phyloP scores from a whole-genome alignment of 1,140 invertebrate species.

The Leptonema lineaticorne region DNA sequence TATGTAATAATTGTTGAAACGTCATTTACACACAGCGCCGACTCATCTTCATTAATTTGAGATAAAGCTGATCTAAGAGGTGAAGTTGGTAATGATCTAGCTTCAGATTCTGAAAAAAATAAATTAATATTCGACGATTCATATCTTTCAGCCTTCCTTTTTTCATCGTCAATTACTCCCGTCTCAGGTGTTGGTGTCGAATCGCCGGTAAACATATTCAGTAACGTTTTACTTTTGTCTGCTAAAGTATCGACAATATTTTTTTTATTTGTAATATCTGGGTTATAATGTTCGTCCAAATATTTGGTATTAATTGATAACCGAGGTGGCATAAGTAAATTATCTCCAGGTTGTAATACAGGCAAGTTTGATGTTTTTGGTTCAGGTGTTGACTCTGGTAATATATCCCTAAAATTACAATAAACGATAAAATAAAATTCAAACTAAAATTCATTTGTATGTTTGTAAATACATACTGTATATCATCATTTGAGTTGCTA shows the following conservation, averaged over 20 bases:
- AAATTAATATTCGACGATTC: constrained; percentile 46
- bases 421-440: no score
- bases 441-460: no score
- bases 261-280: constrained; percentile 57
- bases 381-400: constrained; percentile 22
- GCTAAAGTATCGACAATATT: constrained; percentile 68
- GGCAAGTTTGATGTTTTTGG: constrained; percentile 44
- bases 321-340: constrained; percentile 54
- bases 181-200: constrained; percentile 50
- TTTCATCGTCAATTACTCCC: constrained; percentile 49
- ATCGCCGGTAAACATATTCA: constrained; percentile 59
- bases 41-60: constrained; percentile 49
- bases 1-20: constrained; percentile 48
- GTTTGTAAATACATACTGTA: no score
- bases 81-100: constrained; percentile 8
- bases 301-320: constrained; percentile 43
- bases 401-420: not conserved
- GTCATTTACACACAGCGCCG: constrained; percentile 45
- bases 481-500: no score
- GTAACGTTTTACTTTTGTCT: constrained; percentile 67
- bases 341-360: constrained; percentile 57
- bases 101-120: constrained; percentile 33
- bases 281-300: constrained; percentile 40
- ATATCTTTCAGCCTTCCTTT: constrained; percentile 57
- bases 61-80: constrained; percentile 46